Evolutionary conservation across 2,888 invertebrate species (phyloP).

Genomic region (Archaeoteleia sp.): DNA sequence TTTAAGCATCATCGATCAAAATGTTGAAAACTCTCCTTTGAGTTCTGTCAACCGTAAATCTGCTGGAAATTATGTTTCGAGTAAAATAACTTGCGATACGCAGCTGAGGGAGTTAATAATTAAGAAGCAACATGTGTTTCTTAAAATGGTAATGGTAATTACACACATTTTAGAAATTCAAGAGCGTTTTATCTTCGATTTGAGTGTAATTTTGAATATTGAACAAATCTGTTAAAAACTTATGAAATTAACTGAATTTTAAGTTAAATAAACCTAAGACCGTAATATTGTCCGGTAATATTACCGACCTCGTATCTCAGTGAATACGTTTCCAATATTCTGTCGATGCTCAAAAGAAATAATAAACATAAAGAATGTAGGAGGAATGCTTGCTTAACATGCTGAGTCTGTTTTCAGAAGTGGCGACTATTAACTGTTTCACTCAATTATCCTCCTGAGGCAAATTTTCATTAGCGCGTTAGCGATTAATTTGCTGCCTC

Average conservation of each 20-base stretch:
- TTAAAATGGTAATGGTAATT: background rate
- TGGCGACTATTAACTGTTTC: slow-evolving; percentile 68
- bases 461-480: slow-evolving; percentile 67
- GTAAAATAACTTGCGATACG: background rate
- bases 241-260: no score
- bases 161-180: no score
- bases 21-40: slow-evolving; percentile 14
- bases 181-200: no score
- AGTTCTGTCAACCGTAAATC: slow-evolving; percentile 4
- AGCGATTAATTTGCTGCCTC: slow-evolving; percentile 64
- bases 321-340: no score
- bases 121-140: background rate
- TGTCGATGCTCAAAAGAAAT: no score
- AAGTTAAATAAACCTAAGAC: no score
- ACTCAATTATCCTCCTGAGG: slow-evolving; percentile 69
- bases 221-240: no score
- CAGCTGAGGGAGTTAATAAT: background rate
- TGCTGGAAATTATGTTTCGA: slow-evolving; percentile 11
- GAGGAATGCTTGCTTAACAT: slow-evolving; percentile 62
- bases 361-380: background rate
- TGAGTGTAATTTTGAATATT: no score
- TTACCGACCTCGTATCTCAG: no score
- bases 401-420: slow-evolving; percentile 58
- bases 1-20: slow-evolving; percentile 45
- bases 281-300: no score